Evolutionary conservation across 2,888 invertebrate species (phyloP).

Genomic region (Oligia latruncula): DNA sequence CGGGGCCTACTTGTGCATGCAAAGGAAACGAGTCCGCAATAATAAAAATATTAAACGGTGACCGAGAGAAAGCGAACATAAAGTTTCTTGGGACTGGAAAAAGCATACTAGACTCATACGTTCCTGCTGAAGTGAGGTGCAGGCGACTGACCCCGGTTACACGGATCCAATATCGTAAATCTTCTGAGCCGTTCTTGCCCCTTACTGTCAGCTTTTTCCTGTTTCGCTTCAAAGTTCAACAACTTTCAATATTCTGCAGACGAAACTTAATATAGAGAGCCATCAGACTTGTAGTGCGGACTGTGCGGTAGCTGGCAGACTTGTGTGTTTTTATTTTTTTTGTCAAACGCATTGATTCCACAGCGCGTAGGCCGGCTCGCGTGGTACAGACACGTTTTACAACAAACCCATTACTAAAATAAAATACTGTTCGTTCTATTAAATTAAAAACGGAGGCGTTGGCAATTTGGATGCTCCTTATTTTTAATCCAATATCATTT

Average conservation of each 20-base stretch:
- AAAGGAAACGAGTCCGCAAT: constrained; percentile 73
- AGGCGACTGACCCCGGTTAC: constrained; percentile 79
- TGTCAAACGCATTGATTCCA: constrained; percentile 59
- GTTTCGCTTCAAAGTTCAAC: constrained; percentile 77
- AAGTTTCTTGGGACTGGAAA: constrained; percentile 69
- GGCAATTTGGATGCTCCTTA: constrained; percentile 72
- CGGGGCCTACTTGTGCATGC: constrained; percentile 72
- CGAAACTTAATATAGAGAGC: constrained; percentile 67
- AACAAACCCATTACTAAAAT: constrained; percentile 66
- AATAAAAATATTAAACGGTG: constrained; percentile 71
- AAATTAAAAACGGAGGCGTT: constrained; percentile 72
- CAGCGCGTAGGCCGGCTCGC: constrained; percentile 71
- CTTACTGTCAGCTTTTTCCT: constrained; percentile 76
- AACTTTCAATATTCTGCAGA: constrained; percentile 74
- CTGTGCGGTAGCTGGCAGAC: constrained; percentile 53
- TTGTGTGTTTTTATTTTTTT: constrained; percentile 55
- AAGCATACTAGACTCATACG: constrained; percentile 62
- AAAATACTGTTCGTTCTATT: constrained; percentile 68
- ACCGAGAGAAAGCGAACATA: constrained; percentile 71
- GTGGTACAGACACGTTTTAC: constrained; percentile 71
- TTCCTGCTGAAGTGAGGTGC: constrained; percentile 71
- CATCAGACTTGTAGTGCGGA: constrained; percentile 49
- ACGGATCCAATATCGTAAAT: constrained; percentile 80
- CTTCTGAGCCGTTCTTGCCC: constrained; percentile 71
- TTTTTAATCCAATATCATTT: constrained; percentile 68